Evolutionary conservation across 2,113 vertebrate species (phyloP).

Genomic region (Triplophysa rosa): DNA sequence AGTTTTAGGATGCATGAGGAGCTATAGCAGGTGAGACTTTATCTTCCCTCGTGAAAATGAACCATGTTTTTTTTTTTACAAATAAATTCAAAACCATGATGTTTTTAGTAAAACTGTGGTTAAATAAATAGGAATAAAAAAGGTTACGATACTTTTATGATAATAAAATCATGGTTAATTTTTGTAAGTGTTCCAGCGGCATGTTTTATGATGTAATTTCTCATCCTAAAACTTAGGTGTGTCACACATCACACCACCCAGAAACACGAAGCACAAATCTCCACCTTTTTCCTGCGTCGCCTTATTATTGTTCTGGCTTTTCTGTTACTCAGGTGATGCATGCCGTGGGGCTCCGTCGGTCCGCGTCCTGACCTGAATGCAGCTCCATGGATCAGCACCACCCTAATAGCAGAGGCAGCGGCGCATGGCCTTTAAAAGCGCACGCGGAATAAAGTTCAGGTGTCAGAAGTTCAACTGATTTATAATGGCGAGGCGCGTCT

Average conservation of each 20-base stretch:
- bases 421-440: conserved; percentile 74
- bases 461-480: conserved; percentile 81
- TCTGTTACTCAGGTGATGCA: conserved; percentile 61
- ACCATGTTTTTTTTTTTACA: too few species aligned
- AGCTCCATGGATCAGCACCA: conserved; percentile 72
- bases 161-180: too few species aligned
- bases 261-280: not conserved
- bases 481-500: conserved; percentile 72
- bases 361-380: conserved; percentile 74
- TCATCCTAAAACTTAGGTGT: not conserved
- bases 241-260: not conserved
- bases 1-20: too few species aligned
- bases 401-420: conserved; percentile 64
- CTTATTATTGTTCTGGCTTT: conserved; percentile 50
- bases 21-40: not conserved
- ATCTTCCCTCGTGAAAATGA: not conserved
- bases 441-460: conserved; percentile 76
- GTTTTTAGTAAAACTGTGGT: too few species aligned
- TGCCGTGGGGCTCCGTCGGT: conserved; percentile 48
- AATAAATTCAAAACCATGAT: too few species aligned
- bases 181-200: not conserved
- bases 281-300: conserved; percentile 19
- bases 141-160: too few species aligned
- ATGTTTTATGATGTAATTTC: not conserved
- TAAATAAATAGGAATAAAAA: too few species aligned